Base-by-base conservation (phyloP, 2,797 vertebrate genomes). In the Pogonophryne albipinna region DNA sequence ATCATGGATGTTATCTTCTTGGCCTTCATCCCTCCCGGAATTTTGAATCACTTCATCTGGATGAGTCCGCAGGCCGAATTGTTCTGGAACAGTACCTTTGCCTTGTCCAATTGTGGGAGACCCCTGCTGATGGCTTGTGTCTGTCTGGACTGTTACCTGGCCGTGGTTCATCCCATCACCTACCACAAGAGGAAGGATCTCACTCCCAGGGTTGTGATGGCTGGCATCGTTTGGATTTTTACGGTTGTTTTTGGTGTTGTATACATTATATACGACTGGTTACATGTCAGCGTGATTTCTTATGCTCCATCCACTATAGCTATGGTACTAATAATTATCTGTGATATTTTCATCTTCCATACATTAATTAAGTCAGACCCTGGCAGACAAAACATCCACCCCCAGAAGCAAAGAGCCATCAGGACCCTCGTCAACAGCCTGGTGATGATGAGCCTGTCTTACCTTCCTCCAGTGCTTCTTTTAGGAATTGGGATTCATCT, bases 91-190 rank as follows among this genome's bases (percentile, higher is more conserved):
- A 0, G 3, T 1, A 0, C 84, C 8, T 87, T 47, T 66, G 1
- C 50, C 17, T 58, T 94, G 4, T 82, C n/a, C 31, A 0, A 41
- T 0, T 85, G 44, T 7, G 93, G 93, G 0, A 84, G 93, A 72
- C 94, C 93, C 45, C 77, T 95, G 6, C 42, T 95, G 27, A 93
- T 92, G 92, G 85, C 87, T 4, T 94, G 91, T 23, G 31, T 70
- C 15, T 94, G 93, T 66, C 69, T 90, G 17, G 92, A 95, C 80
- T 92, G 90, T 47, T 93, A 92, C 76, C 11, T 94, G 65, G 93
- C 93, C 47, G 93, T 94, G 58, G 67, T 93, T 66, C 79, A 94
- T 66, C 94, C 94, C 1, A 74, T 94, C 60, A n/a, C 34, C 38
- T 94, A 93, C 66, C 87, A 61, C 20, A 80, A 75, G 49, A 86